phyloP scores from a whole-genome alignment of 2,113 vertebrate genomes.

The Pseudonaja textilis region DNA sequence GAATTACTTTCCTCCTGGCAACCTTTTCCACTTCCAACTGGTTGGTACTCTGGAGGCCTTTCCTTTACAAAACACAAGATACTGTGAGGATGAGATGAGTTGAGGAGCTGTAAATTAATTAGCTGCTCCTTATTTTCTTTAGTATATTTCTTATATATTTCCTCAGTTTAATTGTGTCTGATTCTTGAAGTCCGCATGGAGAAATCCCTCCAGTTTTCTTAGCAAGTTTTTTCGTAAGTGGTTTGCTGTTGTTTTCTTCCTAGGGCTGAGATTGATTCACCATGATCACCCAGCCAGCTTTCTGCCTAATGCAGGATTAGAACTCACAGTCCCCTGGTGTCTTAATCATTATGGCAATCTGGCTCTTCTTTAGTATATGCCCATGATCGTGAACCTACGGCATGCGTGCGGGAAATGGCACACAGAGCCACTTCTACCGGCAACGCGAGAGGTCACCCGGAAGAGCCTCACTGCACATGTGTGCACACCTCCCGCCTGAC shows the following conservation, averaged over 20 bases:
- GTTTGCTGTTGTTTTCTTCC: neutral
- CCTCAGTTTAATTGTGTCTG: neutral
- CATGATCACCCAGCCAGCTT: neutral
- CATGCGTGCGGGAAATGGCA: too few relatives aligned
- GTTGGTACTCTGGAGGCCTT: neutral
- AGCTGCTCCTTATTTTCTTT: neutral
- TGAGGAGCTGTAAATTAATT: neutral
- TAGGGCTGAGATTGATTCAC: neutral
- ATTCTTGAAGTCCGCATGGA: neutral
- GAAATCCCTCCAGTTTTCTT: neutral
- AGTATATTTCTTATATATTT: neutral
- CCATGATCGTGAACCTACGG: too few relatives aligned
- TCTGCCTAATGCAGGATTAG: neutral
- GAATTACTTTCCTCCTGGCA: neutral
- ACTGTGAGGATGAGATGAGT: neutral
- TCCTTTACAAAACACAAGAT: neutral
- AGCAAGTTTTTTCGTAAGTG: neutral
- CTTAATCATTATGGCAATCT: neutral
- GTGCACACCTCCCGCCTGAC: too few relatives aligned
- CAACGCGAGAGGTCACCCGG: too few relatives aligned
- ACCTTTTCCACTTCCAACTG: neutral
- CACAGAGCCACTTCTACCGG: too few relatives aligned
- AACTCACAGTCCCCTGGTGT: neutral
- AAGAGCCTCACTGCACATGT: too few relatives aligned
- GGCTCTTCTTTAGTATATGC: neutral